Conservation (phyloP, 2,113 vertebrate species). For the Pseudolaguvia tuberculata region DNA sequence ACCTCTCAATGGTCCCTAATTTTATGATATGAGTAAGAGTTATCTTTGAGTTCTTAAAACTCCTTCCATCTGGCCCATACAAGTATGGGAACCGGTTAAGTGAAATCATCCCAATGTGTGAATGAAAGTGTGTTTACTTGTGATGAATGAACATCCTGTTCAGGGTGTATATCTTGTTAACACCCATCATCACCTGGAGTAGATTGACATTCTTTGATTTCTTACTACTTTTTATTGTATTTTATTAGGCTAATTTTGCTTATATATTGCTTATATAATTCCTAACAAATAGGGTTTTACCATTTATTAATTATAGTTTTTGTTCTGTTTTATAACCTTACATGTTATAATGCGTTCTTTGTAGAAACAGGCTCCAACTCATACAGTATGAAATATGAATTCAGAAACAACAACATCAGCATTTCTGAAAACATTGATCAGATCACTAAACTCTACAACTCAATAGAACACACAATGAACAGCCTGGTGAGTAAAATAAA, state of each 20-base stretch:
- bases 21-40: too few relatives aligned
- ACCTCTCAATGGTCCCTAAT: background rate
- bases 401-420: slow-evolving; percentile 23
- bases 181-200: background rate
- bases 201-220: background rate
- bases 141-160: too few relatives aligned
- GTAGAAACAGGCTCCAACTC: slow-evolving; percentile 23
- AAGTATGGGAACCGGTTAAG: too few relatives aligned
- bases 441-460: background rate
- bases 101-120: background rate
- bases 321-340: background rate
- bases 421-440: slow-evolving; percentile 12
- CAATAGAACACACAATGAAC: slow-evolving; percentile 24
- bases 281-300: background rate
- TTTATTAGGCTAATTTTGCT: background rate
- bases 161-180: background rate
- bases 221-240: background rate
- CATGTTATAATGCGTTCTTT: background rate
- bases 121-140: background rate
- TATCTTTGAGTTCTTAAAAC: too few relatives aligned
- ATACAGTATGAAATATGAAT: slow-evolving; percentile 29
- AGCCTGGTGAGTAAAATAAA: slow-evolving; percentile 33
- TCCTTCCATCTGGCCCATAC: too few relatives aligned
- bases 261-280: background rate
- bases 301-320: background rate